Evolutionary conservation across 2,113 vertebrate species (phyloP).

Genomic region (Planiliza haematocheilus): DNA sequence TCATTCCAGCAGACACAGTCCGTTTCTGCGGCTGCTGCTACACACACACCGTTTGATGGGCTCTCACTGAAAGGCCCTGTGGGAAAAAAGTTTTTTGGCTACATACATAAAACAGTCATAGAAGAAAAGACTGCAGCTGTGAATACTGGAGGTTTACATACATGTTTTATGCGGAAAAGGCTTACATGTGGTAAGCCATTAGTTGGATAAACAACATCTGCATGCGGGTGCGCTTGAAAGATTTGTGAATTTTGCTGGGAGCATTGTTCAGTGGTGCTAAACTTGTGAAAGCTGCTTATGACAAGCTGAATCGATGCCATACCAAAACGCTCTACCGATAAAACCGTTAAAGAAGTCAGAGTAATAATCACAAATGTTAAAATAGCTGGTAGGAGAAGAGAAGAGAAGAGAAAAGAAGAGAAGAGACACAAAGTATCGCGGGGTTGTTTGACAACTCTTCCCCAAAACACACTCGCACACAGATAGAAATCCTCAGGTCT

Average conservation of each 20-base stretch:
- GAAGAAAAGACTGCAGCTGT: neutral
- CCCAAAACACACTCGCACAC: constrained; percentile 10
- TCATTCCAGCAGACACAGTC: constrained; percentile 27
- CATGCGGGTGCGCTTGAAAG: constrained; percentile 6
- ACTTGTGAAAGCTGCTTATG: constrained; percentile 3
- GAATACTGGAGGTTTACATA: neutral
- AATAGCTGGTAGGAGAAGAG: neutral
- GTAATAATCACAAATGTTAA: too few species aligned
- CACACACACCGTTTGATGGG: neutral
- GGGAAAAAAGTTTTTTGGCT: neutral
- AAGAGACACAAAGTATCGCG: constrained; percentile 11
- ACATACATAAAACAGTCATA: neutral
- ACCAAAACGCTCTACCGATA: too few species aligned
- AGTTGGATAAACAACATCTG: constrained; percentile 1
- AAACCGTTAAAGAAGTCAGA: too few species aligned
- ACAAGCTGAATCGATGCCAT: neutral
- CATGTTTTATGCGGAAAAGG: neutral
- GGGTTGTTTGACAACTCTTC: constrained; percentile 24
- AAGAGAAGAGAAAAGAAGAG: neutral
- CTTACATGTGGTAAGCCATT: constrained; percentile 1
- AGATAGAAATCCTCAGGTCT: constrained; percentile 61
- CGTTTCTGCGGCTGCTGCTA: neutral
- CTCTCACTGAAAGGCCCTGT: neutral
- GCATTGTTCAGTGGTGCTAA: constrained; percentile 12
- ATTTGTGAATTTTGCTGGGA: neutral